These are phyloP conservation scores for Recurvirostra avosetta DNA, from an alignment of 2,113 vertebrate species.

Conservation along the genomic window DNA sequence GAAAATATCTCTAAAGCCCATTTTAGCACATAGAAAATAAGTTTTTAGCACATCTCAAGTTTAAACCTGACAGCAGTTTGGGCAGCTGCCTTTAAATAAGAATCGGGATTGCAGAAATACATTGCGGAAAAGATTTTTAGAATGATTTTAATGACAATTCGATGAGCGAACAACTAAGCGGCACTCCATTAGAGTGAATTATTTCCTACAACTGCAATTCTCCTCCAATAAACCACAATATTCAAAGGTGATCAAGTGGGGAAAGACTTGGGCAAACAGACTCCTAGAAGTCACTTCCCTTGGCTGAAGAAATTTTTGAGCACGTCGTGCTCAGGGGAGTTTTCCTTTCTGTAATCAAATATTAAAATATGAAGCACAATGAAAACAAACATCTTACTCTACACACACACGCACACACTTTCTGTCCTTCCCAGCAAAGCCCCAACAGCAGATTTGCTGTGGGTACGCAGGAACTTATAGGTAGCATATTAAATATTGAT, in stretches of 20 bases:
- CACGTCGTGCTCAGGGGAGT: not conserved
- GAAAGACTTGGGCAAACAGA: not conserved
- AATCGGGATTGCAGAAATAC: not conserved
- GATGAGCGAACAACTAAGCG: not conserved
- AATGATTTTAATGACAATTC: not conserved
- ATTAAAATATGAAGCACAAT: not conserved
- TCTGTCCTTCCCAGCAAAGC: not conserved
- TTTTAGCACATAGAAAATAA: not conserved
- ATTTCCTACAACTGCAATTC: not conserved
- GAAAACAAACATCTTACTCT: not conserved
- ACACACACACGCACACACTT: not conserved
- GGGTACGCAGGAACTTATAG: not conserved
- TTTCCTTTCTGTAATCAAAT: not conserved
- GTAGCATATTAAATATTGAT: slow-evolving; percentile 30
- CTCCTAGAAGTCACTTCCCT: not conserved
- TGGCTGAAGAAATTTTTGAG: not conserved
- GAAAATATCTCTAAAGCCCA: not conserved
- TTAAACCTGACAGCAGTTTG: not conserved
- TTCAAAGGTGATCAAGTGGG: not conserved
- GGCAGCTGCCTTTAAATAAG: not conserved
- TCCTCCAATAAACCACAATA: not conserved
- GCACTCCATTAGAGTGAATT: not conserved
- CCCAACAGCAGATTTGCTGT: not conserved
- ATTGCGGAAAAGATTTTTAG: accelerated
- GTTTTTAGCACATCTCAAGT: not conserved